These are phyloP conservation scores for Scalopus aquaticus DNA, from an alignment of 2,113 vertebrate genomes.

Conservation along the genomic window DNA sequence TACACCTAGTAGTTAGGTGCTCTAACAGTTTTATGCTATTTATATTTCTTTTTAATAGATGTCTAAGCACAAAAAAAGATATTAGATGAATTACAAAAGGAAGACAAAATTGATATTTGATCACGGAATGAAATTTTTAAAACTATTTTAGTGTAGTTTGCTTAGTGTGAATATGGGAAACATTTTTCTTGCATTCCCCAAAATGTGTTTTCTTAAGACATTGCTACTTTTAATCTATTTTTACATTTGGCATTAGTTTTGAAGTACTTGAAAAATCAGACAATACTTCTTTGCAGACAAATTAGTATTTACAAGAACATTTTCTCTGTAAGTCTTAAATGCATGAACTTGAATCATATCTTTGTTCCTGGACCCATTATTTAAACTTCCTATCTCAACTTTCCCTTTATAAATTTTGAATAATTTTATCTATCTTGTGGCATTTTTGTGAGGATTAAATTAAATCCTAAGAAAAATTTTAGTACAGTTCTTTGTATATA, in stretches of 20 bases:
- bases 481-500: not conserved
- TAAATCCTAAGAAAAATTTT: not conserved
- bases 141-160: not conserved
- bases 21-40: not conserved
- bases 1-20: not conserved
- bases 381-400: not conserved
- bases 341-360: not conserved
- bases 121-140: slow-evolving; percentile 3
- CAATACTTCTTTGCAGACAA: not conserved
- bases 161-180: not conserved
- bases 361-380: not conserved
- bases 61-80: not conserved
- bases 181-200: not conserved
- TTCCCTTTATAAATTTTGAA: not conserved
- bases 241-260: not conserved
- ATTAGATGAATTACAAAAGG: not conserved
- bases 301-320: not conserved
- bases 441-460: not conserved
- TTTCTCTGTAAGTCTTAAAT: not conserved
- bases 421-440: not conserved
- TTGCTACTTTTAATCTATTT: not conserved
- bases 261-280: slow-evolving; percentile 12
- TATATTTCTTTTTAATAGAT: slow-evolving; percentile 29
- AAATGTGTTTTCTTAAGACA: not conserved
- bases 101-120: not conserved